Base-by-base conservation (phyloP, 2,113 vertebrate genomes). In the Nannobrachium achirus region DNA sequence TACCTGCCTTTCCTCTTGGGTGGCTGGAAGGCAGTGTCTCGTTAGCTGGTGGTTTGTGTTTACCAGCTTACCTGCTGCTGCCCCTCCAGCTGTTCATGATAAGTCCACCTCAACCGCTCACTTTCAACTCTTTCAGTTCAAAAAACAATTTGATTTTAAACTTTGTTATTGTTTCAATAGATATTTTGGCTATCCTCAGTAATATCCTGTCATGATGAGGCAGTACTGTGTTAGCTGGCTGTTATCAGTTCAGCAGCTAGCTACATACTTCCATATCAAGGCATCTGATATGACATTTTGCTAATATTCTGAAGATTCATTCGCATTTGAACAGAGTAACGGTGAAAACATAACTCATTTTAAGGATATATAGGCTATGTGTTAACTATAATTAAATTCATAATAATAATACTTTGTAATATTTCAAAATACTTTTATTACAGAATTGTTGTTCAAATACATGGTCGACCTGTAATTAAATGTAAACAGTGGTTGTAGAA, bases 21-120 rank as follows among this genome's bases (percentile, higher is more conserved):
- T 75, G 91, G 80, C 86, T 90, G 86, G 92, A n/a, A 91, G 92
- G 92, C 90, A 94, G 92, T 93, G 90, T 92, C 91, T 66, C 85
- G 90, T 92, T 93, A 93, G 94, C 93, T 95, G 91, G 89, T 89
- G 89, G 55, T 68, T 73, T 72, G 58, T 33, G 44, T 44, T 64
- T 70, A 42, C 86, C 91, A 91, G 91, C 89, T 91, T 85, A 90
- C 90, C 71, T 85, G 88, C 68, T 86, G 62, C 91, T 92, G 91
- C 91, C 6, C 85, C 86, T 80, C 84, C 71, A 75, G 51, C 84
- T 86, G 71, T 45, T 73, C 77, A 57, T 49, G n/a, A 33, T 10
- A 4, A 63, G 41, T 33, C 83, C 40, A 61, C 8, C 2, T 16
- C 18, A 39, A 41, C n/a, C 61, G 9, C 46, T 11, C 44, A 52